phyloP scores from a whole-genome alignment of 2,797 vertebrate genomes.

The Gorsachius magnificus region DNA sequence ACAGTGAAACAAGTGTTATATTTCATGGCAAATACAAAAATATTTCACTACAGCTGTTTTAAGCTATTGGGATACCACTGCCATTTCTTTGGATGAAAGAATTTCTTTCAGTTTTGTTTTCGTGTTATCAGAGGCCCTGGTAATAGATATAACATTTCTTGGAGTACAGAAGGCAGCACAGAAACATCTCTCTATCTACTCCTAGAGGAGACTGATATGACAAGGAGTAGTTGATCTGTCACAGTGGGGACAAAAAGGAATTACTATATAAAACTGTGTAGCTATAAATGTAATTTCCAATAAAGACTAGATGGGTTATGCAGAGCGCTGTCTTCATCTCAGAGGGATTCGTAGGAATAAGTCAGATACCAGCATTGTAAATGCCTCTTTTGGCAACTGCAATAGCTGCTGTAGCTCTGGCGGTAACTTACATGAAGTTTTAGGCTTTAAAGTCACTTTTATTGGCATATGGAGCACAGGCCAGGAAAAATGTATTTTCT shows the following conservation, averaged over 20 bases:
- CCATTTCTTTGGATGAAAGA: neutral
- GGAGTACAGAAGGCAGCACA: neutral
- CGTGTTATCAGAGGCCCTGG: neutral
- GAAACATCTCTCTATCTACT: neutral
- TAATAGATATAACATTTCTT: neutral
- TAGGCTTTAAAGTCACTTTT: neutral
- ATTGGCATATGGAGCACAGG: neutral
- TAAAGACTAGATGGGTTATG: neutral
- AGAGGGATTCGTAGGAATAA: constrained; percentile 10
- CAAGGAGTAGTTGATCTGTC: neutral
- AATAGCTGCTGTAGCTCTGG: neutral
- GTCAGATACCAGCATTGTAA: neutral
- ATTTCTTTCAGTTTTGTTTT: neutral
- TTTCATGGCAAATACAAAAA: neutral
- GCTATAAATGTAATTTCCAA: constrained; percentile 28
- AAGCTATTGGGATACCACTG: neutral
- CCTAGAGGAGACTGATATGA: neutral
- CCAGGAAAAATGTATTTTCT: neutral
- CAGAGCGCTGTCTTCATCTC: neutral
- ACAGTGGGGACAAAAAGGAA: neutral
- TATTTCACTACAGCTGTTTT: neutral
- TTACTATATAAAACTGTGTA: neutral
- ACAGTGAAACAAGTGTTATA: neutral
- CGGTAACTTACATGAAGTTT: neutral
- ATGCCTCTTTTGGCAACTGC: neutral